A percentile compares a stretch with the other conserved stretches of the same genome.
Conservation (phyloP, 2,888 invertebrate genomes). For the Lepidochrysops patricia region DNA sequence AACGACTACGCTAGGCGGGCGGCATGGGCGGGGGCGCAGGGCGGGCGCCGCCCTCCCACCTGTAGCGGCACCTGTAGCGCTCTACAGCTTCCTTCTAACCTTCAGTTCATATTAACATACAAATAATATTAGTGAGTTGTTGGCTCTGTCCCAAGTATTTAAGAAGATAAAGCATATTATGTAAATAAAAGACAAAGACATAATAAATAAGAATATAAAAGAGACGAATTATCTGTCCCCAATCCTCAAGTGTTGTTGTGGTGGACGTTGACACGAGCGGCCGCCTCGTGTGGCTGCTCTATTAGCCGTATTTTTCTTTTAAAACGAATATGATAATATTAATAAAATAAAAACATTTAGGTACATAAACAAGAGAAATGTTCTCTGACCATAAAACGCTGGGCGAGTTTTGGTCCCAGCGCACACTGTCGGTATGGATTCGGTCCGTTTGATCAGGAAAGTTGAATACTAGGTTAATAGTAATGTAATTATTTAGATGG, state of each 20-base stretch:
- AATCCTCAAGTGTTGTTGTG: too few species aligned
- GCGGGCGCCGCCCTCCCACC: conserved; percentile 5
- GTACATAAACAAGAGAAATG: conserved; percentile 10
- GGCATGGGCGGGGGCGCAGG: neutral
- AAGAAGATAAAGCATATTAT: too few species aligned
- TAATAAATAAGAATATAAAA: too few species aligned
- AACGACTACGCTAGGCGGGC: neutral
- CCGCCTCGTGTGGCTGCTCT: neutral
- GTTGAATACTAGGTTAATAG: too few species aligned
- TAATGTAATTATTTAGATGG: too few species aligned
- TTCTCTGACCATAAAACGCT: neutral
- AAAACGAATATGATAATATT: neutral
- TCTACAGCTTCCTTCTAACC: neutral
- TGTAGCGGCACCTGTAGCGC: conserved; percentile 10
- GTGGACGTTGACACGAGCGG: too few species aligned
- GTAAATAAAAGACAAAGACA: too few species aligned
- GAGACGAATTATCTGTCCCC: too few species aligned
- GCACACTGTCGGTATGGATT: neutral
- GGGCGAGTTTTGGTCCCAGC: neutral
- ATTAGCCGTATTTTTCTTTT: neutral
- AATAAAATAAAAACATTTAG: conserved; percentile 5
- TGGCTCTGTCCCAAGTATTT: too few species aligned
- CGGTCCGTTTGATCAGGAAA: too few species aligned
- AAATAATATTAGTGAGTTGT: neutral
- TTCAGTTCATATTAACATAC: neutral